Percentiles rank a stretch among this genome's conserved stretches.
phyloP scores from a whole-genome alignment of 2,797 vertebrate species.

The Remorina albescens region DNA sequence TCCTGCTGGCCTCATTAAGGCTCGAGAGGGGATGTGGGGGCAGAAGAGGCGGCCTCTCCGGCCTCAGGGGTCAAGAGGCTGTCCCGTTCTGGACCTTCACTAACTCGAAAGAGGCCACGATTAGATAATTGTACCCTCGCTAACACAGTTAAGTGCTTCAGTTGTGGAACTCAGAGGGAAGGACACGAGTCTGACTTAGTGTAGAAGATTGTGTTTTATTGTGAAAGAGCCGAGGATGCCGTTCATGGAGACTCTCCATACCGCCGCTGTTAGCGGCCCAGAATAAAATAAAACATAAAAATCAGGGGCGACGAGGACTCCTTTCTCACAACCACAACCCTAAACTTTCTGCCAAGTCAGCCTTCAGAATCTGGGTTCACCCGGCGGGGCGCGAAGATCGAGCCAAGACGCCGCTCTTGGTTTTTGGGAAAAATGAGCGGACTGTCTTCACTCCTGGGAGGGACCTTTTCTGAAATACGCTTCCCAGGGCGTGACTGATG shows the following conservation, averaged over 20 bases:
- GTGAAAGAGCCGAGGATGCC: slow-evolving; percentile 1
- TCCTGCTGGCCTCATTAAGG: slow-evolving; percentile 7
- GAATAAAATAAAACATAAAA: background rate
- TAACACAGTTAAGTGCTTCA: slow-evolving; percentile 42
- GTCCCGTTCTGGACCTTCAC: slow-evolving; percentile 27
- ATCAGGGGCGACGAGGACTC: slow-evolving; percentile 12
- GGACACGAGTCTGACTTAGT: slow-evolving; percentile 45
- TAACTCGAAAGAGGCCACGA: slow-evolving; percentile 22
- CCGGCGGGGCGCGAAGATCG: slow-evolving; percentile 25
- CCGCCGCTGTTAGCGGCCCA: slow-evolving; percentile 6
- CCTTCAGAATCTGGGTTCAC: slow-evolving; percentile 42
- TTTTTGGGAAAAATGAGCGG: slow-evolving; percentile 18
- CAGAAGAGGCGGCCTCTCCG: background rate
- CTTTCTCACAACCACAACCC: slow-evolving; percentile 49
- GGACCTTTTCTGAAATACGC: slow-evolving; percentile 16
- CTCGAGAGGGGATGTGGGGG: too few relatives aligned
- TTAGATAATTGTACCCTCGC: slow-evolving; percentile 59
- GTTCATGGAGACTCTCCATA: slow-evolving; percentile 36
- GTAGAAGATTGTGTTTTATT: background rate
- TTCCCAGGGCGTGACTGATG: slow-evolving; percentile 31
- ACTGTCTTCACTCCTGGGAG: slow-evolving; percentile 30
- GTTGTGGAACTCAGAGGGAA: slow-evolving; percentile 43
- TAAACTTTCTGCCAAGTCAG: slow-evolving; percentile 31
- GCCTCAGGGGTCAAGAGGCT: slow-evolving; percentile 28
- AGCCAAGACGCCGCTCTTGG: slow-evolving; percentile 23